Evolutionary conservation across 2,797 vertebrate species (phyloP), one percentile per base, ranked within the genome.

Genomic region (Acrossocheilus fasciatus): DNA sequence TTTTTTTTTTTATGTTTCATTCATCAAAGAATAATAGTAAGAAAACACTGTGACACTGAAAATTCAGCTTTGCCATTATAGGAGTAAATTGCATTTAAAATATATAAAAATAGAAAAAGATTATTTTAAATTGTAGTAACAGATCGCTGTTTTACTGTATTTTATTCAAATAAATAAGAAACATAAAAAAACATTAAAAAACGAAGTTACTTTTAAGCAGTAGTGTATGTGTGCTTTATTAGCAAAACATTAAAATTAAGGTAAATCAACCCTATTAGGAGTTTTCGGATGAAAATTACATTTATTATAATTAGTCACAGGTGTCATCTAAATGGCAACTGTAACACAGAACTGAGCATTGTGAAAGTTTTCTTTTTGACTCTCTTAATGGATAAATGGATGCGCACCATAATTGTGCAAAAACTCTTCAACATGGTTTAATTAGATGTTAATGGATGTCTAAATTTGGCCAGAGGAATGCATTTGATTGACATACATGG

Each of bases 401-500:
- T 70, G 12, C 11, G 20, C 20, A 14, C 26, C 59, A 43, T 64
- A 80, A 30, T 20, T 64, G 77, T 11, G 41, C 39, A 45, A 66
- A 64, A 81, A 66, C 39, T 64, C 41, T 64, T 80, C 43, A 36
- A 14, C 26, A 14, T 23, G 26, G 26, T 81, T 68, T 81, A 45
- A 68, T 23, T 66, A 20, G 26, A 50, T 81, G 54, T 30, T 81
- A 68, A 81, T 81, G 78, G 43, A 66, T 45, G 62, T 68, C 62
- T 68, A 81, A 50, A 81, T 81, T 64, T 80, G 23, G 14, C 11
- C 57, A 47, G 78, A 80, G 59, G 15, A 80, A 64, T 39, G 76
- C 20, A n/a, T 43, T 57, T 81, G 62, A 81, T 81, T 68, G 78
- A 50, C 62, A 15, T 17, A 20, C 39, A 2, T 45, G 43, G 23